Evolutionary conservation across 1,140 invertebrate species (phyloP).

Genomic region (Ceratitis capitata): DNA sequence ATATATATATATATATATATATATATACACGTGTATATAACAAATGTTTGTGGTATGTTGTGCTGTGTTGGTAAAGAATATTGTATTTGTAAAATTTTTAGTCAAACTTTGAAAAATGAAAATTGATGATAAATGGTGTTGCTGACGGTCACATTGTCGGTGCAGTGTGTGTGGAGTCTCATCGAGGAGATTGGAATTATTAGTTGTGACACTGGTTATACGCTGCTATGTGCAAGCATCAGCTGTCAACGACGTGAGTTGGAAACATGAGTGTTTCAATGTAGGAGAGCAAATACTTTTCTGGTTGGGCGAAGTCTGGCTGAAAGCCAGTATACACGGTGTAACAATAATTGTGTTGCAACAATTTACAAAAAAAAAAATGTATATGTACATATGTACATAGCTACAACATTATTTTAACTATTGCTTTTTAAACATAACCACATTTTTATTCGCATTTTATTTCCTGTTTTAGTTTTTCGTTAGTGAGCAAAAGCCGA

Average conservation of each 20-base stretch:
- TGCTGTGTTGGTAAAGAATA: neutral
- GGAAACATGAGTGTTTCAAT: too few relatives aligned
- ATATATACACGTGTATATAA: too few relatives aligned
- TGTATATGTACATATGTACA: neutral
- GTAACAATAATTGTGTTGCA: neutral
- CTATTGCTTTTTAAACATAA: neutral
- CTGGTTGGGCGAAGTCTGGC: neutral
- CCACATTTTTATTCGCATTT: neutral
- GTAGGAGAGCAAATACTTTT: too few relatives aligned
- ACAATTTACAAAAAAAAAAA: neutral
- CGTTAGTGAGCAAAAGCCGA: neutral
- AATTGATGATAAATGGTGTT: slow-evolving; percentile 64
- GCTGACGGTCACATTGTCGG: slow-evolving; percentile 46
- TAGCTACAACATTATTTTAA: neutral
- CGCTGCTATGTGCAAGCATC: slow-evolving; percentile 38
- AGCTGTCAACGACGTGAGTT: slow-evolving; percentile 55
- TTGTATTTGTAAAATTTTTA: slow-evolving; percentile 16
- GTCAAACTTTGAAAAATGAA: slow-evolving; percentile 59
- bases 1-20: too few relatives aligned
- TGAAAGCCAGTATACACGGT: neutral
- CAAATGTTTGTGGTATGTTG: too few relatives aligned
- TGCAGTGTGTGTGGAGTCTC: neutral
- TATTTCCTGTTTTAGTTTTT: neutral
- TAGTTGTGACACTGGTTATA: neutral
- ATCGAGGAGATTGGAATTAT: neutral